Base-by-base conservation (phyloP, 2,888 invertebrate species). In the Rhagophthalmus giganteus region DNA sequence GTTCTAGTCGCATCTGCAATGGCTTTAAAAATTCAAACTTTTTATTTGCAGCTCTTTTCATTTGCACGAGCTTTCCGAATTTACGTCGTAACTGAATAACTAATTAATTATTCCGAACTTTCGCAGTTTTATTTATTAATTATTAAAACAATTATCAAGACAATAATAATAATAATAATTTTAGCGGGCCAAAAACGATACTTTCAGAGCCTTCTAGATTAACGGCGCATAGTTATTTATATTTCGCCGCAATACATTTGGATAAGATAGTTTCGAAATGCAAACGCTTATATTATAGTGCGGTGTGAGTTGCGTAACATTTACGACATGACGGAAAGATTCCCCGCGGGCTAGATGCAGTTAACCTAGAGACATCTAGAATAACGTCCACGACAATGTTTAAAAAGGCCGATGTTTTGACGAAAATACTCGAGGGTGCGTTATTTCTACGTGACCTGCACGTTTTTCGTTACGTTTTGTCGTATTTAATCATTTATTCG, bases 381-480 rank as follows among this genome's bases (percentile, higher is more conserved):
- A 50, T 50, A 42, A 50, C 49, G 49, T 35, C 35, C 30, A 50
- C 42, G 42, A 42, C 44, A 50, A 37, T 37, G 38, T 37, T 42
- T 38, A 42, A 42, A 50, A 35, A 50, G n/a, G 49, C 49, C 38
- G 32, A 13, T 38, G 49, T 37, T 44, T 42, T 42, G 42, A 50
- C 49, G 42, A 50, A 50, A 50, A 50, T 44, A 37, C 49, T 50
- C 49, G 20, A 44, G 49, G 42, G 49, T 50, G 31, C 39, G 32
- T 39, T 47, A 37, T 30, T 30, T 16, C 16, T 39, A 40, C 40
- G 49, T 50, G 49, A 50, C 38, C 30, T 20, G 42, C 49, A 50
- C 44, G 31, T 42, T 26, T 30, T 49, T 32, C 15, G 25, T 7
- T 12, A 32, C 27, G 25, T 44, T 44, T 44, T 30, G 33, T 33